Conservation (phyloP, 2,797 vertebrate species). For the Sebastes steindachneri region DNA sequence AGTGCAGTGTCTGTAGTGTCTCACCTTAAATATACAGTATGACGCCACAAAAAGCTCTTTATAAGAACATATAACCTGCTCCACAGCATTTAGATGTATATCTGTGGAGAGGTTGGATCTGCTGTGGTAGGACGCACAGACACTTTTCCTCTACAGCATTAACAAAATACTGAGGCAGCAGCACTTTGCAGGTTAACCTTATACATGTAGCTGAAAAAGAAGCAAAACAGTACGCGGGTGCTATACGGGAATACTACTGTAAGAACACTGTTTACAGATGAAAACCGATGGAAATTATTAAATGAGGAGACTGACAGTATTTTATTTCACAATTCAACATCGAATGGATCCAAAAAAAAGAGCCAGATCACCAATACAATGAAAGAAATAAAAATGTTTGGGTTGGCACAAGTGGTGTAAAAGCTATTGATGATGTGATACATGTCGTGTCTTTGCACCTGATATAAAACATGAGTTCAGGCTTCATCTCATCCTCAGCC, state of each 20-base stretch:
- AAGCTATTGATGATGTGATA: too few species aligned
- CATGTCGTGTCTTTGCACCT: too few species aligned
- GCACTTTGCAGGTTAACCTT: not conserved
- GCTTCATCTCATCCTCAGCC: not conserved
- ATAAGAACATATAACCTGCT: not conserved
- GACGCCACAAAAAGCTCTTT: not conserved
- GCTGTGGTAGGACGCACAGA: not conserved
- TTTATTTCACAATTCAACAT: not conserved
- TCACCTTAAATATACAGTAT: not conserved
- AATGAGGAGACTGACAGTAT: not conserved
- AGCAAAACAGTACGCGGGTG: not conserved
- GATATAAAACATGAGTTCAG: not conserved
- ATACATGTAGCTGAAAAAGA: not conserved
- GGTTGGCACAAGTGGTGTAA: not conserved
- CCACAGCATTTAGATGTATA: not conserved
- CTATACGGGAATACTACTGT: rapidly evolving
- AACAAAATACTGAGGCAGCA: not conserved
- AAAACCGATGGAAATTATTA: not conserved
- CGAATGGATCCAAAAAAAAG: not conserved
- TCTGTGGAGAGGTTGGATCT: not conserved
- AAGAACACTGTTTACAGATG: not conserved
- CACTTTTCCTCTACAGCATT: not conserved
- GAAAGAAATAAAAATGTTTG: not conserved
- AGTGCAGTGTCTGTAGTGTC: too few species aligned
- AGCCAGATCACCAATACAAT: not conserved